Evolutionary conservation across 1,140 invertebrate genomes (phyloP).

Genomic region (Aphaenogaster floridana): DNA sequence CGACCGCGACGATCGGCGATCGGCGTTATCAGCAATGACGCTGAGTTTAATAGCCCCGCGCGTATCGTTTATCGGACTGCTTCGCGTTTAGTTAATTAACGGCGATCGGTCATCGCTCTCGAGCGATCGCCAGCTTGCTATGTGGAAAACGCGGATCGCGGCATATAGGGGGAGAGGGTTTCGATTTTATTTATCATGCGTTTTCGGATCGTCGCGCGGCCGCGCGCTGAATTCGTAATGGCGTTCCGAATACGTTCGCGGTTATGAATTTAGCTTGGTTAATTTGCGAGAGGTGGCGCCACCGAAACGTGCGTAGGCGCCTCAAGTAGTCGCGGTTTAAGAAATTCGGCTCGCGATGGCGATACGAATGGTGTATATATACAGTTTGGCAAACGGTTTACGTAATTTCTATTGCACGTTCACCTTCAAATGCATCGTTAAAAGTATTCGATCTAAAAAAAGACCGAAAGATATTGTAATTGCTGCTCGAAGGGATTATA

Average conservation of each 20-base stretch:
- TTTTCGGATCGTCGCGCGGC: not conserved
- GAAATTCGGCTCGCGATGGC: not conserved
- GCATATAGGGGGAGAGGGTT: not conserved
- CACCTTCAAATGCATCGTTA: not conserved
- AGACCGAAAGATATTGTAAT: not conserved
- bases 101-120: too few relatives aligned
- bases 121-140: too few relatives aligned
- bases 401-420: not conserved
- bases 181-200: not conserved
- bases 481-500: not conserved
- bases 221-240: constrained; percentile 30
- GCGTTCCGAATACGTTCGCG: not conserved
- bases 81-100: too few relatives aligned
- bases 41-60: too few relatives aligned
- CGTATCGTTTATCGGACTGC: too few relatives aligned
- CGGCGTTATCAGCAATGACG: too few relatives aligned
- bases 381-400: not conserved
- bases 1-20: too few relatives aligned
- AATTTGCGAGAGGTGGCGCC: constrained; percentile 73
- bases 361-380: not conserved
- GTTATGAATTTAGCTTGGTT: constrained; percentile 37
- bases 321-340: not conserved
- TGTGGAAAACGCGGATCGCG: too few relatives aligned
- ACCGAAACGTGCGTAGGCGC: constrained; percentile 45
- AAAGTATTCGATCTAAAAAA: not conserved